A percentile compares a stretch with the other conserved stretches of the same genome.
Conservation (phyloP, 2,113 vertebrate species). For the Corythoichthys intestinalis region DNA sequence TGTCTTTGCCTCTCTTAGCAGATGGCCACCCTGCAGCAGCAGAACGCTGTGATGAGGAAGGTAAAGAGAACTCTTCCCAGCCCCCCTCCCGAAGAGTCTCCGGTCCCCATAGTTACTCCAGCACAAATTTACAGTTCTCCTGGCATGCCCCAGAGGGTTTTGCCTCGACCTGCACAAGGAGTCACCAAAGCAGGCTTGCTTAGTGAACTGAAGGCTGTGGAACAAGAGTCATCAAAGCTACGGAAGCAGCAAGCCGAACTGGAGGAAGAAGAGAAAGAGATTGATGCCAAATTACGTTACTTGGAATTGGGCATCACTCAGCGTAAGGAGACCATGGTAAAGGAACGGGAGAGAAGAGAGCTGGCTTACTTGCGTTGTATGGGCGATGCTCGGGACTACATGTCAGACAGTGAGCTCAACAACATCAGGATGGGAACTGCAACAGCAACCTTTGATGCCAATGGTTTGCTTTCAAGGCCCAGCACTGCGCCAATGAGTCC, state of each 20-base stretch:
- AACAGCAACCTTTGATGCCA: constrained; percentile 72
- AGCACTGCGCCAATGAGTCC: constrained; percentile 77
- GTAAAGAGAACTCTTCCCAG: constrained; percentile 97
- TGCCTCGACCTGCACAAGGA: constrained; percentile 73
- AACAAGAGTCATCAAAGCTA: constrained; percentile 94
- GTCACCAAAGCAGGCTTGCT: constrained; percentile 90
- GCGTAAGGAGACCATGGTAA: constrained; percentile 91
- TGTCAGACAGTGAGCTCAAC: constrained; percentile 95
- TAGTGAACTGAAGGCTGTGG: constrained; percentile 91
- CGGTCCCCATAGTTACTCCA: constrained; percentile 84
- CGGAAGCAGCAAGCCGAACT: constrained; percentile 96
- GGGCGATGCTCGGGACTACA: constrained; percentile 89
- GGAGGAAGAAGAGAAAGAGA: constrained; percentile 98
- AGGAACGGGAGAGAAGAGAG: constrained; percentile 84
- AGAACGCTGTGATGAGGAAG: constrained; percentile 90
- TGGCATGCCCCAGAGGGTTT: constrained; percentile 80
- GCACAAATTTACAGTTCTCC: constrained; percentile 86
- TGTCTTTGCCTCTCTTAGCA: constrained; percentile 65
- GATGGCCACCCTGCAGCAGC: constrained; percentile 89
- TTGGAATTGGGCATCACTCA: constrained; percentile 93
- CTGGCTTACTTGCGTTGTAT: constrained; percentile 84
- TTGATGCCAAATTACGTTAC: constrained; percentile 95
- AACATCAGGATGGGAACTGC: constrained; percentile 81
- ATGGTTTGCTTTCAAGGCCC: constrained; percentile 73
- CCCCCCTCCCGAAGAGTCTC: constrained; percentile 90